Percentiles rank a stretch among this genome's conserved stretches.
These are phyloP conservation scores for Protonibea diacanthus DNA, from an alignment of 2,797 vertebrate genomes.

Conservation along the genomic window DNA sequence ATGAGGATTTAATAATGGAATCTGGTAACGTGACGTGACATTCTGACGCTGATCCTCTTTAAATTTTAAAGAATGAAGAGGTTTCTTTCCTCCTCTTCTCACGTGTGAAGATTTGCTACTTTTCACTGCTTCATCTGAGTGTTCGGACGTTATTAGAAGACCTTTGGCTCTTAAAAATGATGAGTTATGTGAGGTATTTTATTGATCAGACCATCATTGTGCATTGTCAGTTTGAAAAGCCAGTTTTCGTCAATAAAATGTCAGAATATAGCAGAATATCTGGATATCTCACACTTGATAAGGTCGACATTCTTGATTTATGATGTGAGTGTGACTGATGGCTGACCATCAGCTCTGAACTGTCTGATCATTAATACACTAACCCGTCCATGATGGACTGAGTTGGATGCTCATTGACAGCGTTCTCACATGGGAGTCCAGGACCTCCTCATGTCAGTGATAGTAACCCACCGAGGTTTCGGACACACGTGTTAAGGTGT, in stretches of 20 bases:
- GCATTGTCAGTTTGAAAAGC: background rate
- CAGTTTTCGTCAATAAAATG: background rate
- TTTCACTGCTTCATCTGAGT: no score
- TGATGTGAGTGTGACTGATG: background rate
- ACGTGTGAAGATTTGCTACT: background rate
- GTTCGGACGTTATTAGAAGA: background rate
- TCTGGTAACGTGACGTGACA: no score
- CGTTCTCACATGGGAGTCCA: constrained; percentile 3
- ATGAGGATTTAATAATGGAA: background rate
- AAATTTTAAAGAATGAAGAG: background rate
- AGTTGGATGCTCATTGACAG: constrained; percentile 15
- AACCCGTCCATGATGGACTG: background rate
- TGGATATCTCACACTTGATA: background rate
- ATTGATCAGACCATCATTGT: background rate
- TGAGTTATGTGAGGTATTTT: background rate
- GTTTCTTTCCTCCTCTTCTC: background rate
- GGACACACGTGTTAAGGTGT: constrained; percentile 18
- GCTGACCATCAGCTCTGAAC: background rate
- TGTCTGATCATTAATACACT: background rate
- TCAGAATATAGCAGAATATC: background rate
- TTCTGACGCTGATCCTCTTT: background rate
- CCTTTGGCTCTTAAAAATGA: background rate
- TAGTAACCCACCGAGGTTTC: constrained; percentile 9
- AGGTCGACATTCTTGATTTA: background rate
- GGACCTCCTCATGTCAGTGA: constrained; percentile 11